Conservation (phyloP, 2,797 vertebrate species). For the Menidia menidia region DNA sequence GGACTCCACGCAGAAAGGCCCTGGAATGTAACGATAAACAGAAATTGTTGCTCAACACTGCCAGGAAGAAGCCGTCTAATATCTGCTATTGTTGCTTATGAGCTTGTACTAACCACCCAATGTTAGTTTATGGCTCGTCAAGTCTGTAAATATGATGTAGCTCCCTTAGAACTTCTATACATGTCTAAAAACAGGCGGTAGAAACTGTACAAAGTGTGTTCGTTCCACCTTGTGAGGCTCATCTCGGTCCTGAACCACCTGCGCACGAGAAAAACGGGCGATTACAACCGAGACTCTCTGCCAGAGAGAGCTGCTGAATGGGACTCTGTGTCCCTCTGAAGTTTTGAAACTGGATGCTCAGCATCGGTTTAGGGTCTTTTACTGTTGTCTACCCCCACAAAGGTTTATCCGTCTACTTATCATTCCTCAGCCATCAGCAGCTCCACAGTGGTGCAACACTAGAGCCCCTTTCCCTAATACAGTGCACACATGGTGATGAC, state of each 20-base stretch:
- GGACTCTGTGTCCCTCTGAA: conserved; percentile 40
- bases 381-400: conserved; percentile 47
- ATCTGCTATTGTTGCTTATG: too few species aligned
- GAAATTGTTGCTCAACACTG: not conserved
- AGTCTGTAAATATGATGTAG: too few species aligned
- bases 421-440: conserved; percentile 72
- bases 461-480: conserved; percentile 56
- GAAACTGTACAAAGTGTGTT: too few species aligned
- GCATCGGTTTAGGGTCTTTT: conserved; percentile 43
- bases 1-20: too few species aligned
- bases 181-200: too few species aligned
- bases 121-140: too few species aligned
- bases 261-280: conserved; percentile 23
- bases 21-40: not conserved
- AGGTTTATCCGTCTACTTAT: conserved; percentile 71
- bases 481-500: conserved; percentile 66
- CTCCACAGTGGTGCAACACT: conserved; percentile 58
- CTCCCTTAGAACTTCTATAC: too few species aligned
- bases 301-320: conserved; percentile 42
- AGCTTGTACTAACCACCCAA: too few species aligned
- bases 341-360: conserved; percentile 67
- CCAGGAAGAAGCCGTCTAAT: not conserved
- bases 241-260: conserved; percentile 33
- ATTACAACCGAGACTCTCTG: conserved; percentile 13
- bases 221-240: not conserved